A percentile compares a stretch with the other conserved stretches of the same genome.
These are phyloP conservation scores for Nothura maculosa DNA, from an alignment of 2,797 vertebrate species.

Conservation along the genomic window DNA sequence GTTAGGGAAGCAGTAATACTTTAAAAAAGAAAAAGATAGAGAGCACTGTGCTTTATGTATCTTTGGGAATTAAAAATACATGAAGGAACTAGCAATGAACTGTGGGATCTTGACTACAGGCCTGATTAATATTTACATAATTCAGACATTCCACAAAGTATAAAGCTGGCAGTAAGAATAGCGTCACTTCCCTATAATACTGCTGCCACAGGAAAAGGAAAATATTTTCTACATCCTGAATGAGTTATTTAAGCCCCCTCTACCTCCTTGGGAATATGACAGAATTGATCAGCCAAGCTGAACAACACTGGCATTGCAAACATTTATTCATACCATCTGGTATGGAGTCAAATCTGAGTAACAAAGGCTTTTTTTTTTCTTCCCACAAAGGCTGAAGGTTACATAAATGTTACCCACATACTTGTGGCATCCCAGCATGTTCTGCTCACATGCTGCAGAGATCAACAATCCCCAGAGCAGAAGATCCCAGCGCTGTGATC, in stretches of 20 bases:
- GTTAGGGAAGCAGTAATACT: not conserved
- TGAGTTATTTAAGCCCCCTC: slow-evolving; percentile 60
- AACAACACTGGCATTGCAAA: slow-evolving; percentile 67
- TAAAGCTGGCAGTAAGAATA: slow-evolving; percentile 42
- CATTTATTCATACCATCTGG: slow-evolving; percentile 77
- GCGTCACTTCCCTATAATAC: slow-evolving; percentile 34
- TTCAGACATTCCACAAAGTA: not conserved
- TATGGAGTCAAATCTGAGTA: slow-evolving; percentile 69
- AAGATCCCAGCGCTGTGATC: slow-evolving; percentile 41
- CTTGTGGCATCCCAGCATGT: slow-evolving; percentile 51
- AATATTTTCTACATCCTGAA: slow-evolving; percentile 72
- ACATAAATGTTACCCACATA: slow-evolving; percentile 56
- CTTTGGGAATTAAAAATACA: not conserved
- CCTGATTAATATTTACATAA: slow-evolving; percentile 38
- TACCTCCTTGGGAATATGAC: slow-evolving; percentile 68
- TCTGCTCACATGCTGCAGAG: slow-evolving; percentile 56
- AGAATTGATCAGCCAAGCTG: slow-evolving; percentile 69
- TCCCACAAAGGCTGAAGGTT: slow-evolving; percentile 73
- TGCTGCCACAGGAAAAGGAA: slow-evolving; percentile 55
- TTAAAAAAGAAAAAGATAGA: not conserved
- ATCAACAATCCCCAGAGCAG: slow-evolving; percentile 51
- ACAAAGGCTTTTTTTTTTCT: slow-evolving; percentile 68
- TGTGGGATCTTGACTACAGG: slow-evolving; percentile 29
- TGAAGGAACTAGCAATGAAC: not conserved
- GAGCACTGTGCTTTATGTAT: not conserved